Evolutionary conservation across 2,113 vertebrate species (phyloP).

Genomic region (Perognathus longimembris): DNA sequence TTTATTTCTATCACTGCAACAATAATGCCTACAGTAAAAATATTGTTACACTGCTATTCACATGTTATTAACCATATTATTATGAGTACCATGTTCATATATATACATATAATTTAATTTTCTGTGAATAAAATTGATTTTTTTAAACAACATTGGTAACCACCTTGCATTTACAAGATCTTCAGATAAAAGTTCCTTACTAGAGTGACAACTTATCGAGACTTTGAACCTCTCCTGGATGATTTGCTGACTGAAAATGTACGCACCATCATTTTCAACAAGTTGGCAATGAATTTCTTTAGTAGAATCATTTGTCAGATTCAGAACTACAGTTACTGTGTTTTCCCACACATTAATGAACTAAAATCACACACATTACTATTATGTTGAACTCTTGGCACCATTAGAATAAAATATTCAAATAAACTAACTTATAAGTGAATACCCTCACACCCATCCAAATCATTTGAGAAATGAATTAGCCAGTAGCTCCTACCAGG

Average conservation of each 20-base stretch:
- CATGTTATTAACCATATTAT: neutral
- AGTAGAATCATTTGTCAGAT: conserved; percentile 29
- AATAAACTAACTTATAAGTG: neutral
- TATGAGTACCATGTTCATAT: neutral
- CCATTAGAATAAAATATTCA: neutral
- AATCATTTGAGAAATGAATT: conserved; percentile 36
- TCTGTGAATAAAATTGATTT: neutral
- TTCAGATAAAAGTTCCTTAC: neutral
- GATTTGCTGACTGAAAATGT: neutral
- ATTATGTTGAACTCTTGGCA: neutral
- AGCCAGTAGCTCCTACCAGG: neutral
- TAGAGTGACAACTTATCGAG: neutral
- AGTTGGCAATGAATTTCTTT: neutral
- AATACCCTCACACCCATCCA: conserved; percentile 5
- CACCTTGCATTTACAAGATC: neutral
- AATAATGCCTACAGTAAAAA: no score
- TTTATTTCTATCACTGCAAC: neutral
- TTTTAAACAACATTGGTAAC: neutral
- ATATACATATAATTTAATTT: neutral
- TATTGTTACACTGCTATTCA: neutral
- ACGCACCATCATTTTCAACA: neutral
- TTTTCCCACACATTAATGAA: neutral
- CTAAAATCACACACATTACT: neutral
- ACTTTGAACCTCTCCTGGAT: neutral
- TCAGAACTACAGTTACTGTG: conserved; percentile 6